phyloP scores from a whole-genome alignment of 1,140 invertebrate species.

The Choristoneura fumiferana region DNA sequence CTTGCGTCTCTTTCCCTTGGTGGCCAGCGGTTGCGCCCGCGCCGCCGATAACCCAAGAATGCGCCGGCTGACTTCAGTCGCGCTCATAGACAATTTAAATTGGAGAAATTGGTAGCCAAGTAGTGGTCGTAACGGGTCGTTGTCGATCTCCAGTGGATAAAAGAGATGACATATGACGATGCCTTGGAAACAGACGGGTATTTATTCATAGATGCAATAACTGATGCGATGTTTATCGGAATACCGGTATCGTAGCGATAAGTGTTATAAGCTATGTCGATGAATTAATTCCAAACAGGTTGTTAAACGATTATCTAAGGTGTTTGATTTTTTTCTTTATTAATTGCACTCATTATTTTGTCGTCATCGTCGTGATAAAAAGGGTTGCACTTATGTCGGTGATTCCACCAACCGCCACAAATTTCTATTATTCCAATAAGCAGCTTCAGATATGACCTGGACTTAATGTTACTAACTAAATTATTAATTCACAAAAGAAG shows the following conservation, averaged over 20 bases:
- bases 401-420: no score
- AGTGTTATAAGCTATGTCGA: background rate
- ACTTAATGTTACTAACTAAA: no score
- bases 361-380: no score
- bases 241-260: slow-evolving; percentile 4
- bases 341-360: no score
- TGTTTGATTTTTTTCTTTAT: no score
- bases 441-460: no score
- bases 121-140: slow-evolving; percentile 34
- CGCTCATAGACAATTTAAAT: slow-evolving; percentile 77
- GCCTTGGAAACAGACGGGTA: background rate
- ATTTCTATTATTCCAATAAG: no score
- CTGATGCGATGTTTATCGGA: background rate
- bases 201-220: slow-evolving; percentile 12
- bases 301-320: background rate
- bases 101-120: slow-evolving; percentile 71
- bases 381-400: no score
- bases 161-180: background rate
- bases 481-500: no score
- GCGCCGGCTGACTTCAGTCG: slow-evolving; percentile 75
- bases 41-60: slow-evolving; percentile 70
- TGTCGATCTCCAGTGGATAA: slow-evolving; percentile 5
- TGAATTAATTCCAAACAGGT: background rate
- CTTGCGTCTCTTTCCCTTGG: slow-evolving; percentile 42
- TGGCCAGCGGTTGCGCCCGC: slow-evolving; percentile 53